These are phyloP conservation scores for Hippocampus guttulatus DNA, from an alignment of 2,113 vertebrate species.

Conservation along the genomic window DNA sequence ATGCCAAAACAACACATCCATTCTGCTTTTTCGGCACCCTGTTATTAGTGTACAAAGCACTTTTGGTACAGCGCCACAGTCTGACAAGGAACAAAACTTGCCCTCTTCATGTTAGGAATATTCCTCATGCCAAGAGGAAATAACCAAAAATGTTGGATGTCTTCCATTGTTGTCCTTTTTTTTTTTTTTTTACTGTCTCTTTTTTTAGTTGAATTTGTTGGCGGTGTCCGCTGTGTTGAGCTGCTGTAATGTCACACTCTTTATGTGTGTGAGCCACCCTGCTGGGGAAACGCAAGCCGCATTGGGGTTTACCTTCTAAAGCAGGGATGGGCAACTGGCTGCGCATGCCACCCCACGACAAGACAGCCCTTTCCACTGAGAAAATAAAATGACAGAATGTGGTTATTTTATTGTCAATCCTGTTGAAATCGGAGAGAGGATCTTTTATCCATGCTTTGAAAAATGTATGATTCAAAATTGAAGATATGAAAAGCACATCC, in stretches of 20 bases:
- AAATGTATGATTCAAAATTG: too few species aligned
- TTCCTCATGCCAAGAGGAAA: neutral
- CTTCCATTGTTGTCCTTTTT: slow-evolving; percentile 1
- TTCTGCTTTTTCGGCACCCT: neutral
- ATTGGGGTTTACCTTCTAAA: neutral
- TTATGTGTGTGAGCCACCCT: neutral
- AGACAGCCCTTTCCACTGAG: too few species aligned
- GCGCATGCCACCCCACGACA: too few species aligned
- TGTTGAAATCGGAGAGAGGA: too few species aligned
- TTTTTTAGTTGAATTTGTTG: neutral
- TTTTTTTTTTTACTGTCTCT: neutral
- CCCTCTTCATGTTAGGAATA: neutral
- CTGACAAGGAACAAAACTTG: neutral
- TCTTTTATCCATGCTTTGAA: too few species aligned
- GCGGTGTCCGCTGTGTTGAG: neutral
- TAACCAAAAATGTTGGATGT: slow-evolving; percentile 2
- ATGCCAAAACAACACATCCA: neutral
- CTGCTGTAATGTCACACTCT: neutral
- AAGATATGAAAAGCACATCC: too few species aligned
- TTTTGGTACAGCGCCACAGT: neutral
- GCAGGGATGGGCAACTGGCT: too few species aligned
- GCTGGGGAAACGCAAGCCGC: neutral
- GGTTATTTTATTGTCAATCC: too few species aligned
- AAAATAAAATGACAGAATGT: too few species aligned
- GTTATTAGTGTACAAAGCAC: neutral